These are phyloP conservation scores for Helarctos malayanus DNA, from an alignment of 2,797 vertebrate species.

Conservation along the genomic window DNA sequence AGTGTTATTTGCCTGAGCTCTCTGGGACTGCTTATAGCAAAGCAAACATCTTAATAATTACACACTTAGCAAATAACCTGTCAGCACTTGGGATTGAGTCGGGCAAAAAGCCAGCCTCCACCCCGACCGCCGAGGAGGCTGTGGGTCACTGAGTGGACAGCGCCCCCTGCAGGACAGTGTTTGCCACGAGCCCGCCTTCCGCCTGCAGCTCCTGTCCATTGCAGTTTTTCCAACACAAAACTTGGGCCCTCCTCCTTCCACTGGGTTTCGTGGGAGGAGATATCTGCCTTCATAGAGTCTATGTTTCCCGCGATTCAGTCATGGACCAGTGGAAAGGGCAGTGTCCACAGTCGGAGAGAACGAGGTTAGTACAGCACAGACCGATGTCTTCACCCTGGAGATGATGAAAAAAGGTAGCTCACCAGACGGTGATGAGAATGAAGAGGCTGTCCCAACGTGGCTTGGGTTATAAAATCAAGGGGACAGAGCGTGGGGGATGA, in stretches of 20 bases:
- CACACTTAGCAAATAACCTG: background rate
- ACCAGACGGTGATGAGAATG: background rate
- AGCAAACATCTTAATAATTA: background rate
- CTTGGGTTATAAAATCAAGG: background rate
- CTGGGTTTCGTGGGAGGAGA: background rate
- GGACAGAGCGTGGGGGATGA: background rate
- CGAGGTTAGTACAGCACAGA: background rate
- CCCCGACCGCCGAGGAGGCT: fast-evolving
- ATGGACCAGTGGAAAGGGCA: background rate
- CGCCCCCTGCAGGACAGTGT: background rate
- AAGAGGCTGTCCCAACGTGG: background rate
- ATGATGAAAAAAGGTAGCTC: background rate
- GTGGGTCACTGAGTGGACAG: background rate
- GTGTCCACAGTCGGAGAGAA: background rate
- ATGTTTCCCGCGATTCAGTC: background rate
- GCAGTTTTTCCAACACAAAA: background rate
- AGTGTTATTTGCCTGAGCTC: constrained; percentile 4
- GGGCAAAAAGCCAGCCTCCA: fast-evolving
- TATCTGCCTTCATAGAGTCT: background rate
- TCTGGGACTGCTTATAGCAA: background rate
- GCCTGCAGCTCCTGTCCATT: background rate
- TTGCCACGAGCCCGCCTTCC: background rate
- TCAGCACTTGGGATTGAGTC: background rate
- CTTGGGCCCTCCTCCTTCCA: background rate
- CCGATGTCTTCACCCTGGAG: background rate